These are phyloP conservation scores for Climacteris rufus DNA, from an alignment of 2,113 vertebrate species.

Conservation along the genomic window DNA sequence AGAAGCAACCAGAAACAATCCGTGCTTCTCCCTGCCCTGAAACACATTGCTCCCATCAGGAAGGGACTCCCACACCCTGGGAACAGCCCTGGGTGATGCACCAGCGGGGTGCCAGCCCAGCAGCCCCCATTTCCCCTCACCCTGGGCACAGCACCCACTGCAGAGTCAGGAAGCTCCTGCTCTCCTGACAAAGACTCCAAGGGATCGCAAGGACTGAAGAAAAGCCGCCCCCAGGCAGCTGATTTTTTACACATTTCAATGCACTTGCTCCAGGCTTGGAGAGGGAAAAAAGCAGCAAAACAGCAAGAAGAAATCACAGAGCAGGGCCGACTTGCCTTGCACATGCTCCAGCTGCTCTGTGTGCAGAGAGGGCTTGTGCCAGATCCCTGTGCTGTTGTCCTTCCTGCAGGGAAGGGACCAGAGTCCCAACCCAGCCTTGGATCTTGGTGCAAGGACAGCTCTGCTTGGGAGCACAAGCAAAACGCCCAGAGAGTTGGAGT, in stretches of 20 bases:
- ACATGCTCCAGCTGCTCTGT: fast-evolving
- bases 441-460: not conserved
- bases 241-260: not conserved
- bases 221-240: not conserved
- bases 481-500: not conserved
- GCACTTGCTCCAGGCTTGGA: not conserved
- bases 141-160: not conserved
- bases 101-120: not conserved
- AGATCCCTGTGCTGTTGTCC: not conserved
- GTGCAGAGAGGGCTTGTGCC: not conserved
- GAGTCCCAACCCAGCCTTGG: not conserved
- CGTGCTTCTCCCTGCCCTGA: not conserved
- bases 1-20: not conserved
- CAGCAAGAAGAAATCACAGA: fast-evolving
- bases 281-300: not conserved
- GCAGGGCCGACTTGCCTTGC: not conserved
- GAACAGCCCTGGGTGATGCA: fast-evolving
- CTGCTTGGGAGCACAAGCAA: not conserved
- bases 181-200: not conserved
- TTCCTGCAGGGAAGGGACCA: not conserved
- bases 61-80: not conserved
- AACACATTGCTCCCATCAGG: not conserved
- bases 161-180: not conserved
- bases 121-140: not conserved
- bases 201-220: not conserved